These are phyloP conservation scores for Tiaroga cobitis DNA, from an alignment of 2,797 vertebrate species.

Conservation along the genomic window DNA sequence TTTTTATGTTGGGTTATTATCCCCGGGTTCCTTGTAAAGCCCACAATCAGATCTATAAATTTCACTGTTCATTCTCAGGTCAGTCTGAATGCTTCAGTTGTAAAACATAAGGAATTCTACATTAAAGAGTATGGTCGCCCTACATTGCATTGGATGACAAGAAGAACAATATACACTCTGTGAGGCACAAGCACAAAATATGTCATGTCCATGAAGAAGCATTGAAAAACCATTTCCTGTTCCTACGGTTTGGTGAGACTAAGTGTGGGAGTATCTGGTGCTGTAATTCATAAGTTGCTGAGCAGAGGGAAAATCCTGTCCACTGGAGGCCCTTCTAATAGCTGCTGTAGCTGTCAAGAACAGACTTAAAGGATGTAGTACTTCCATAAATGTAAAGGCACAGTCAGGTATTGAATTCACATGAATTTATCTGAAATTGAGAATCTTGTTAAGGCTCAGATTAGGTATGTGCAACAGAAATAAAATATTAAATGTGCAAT, in stretches of 20 bases:
- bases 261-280: constrained; percentile 13
- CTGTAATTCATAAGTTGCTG: constrained; percentile 51
- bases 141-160: background rate
- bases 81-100: constrained; percentile 10
- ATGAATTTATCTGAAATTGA: too few relatives aligned
- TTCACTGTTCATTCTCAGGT: background rate
- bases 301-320: constrained; percentile 48
- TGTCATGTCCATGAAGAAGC: constrained; percentile 16
- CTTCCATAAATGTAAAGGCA: constrained; percentile 24
- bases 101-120: constrained; percentile 5
- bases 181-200: constrained; percentile 9
- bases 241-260: constrained; percentile 11
- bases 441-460: constrained; percentile 11
- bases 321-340: constrained; percentile 44
- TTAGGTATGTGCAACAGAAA: constrained; percentile 17
- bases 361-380: constrained; percentile 12
- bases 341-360: constrained; percentile 37
- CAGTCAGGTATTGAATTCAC: constrained; percentile 26
- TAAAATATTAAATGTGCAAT: background rate
- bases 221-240: constrained; percentile 57
- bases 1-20: background rate
- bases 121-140: background rate
- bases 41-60: constrained; percentile 7
- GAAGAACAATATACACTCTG: constrained; percentile 7
- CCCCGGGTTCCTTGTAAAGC: background rate